Evolutionary conservation across 2,113 vertebrate species (phyloP).

Genomic region (Thunnus thynnus): DNA sequence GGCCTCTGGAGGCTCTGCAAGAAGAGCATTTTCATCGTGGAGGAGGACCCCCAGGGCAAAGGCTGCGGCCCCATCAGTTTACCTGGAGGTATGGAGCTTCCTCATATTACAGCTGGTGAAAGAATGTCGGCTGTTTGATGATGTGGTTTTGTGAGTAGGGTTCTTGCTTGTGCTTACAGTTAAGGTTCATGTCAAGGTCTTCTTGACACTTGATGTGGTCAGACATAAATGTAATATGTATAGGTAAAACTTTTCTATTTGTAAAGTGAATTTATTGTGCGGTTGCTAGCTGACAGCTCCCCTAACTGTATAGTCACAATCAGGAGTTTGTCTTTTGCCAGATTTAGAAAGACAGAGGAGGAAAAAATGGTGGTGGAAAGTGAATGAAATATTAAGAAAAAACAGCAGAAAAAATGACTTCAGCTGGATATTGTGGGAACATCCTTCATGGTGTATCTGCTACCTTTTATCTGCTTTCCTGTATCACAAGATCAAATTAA

Average conservation of each 20-base stretch:
- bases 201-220: too few relatives aligned
- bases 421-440: neutral
- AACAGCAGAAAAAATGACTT: neutral
- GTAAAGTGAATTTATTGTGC: neutral
- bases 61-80: constrained; percentile 90
- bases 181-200: neutral
- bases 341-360: neutral
- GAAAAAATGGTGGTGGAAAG: neutral
- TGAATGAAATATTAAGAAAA: neutral
- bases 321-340: neutral
- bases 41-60: constrained; percentile 82
- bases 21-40: constrained; percentile 85
- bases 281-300: neutral
- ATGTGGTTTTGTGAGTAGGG: neutral
- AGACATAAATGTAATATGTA: neutral
- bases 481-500: neutral
- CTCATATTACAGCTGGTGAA: neutral
- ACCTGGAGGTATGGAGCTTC: constrained; percentile 90
- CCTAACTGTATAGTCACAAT: neutral
- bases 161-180: too few relatives aligned
- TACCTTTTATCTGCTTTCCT: neutral
- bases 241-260: neutral
- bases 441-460: neutral
- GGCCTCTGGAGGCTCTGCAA: constrained; percentile 97
- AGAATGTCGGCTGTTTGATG: neutral